phyloP scores from a whole-genome alignment of 2,888 invertebrate genomes.

The Brenthis hecate region DNA sequence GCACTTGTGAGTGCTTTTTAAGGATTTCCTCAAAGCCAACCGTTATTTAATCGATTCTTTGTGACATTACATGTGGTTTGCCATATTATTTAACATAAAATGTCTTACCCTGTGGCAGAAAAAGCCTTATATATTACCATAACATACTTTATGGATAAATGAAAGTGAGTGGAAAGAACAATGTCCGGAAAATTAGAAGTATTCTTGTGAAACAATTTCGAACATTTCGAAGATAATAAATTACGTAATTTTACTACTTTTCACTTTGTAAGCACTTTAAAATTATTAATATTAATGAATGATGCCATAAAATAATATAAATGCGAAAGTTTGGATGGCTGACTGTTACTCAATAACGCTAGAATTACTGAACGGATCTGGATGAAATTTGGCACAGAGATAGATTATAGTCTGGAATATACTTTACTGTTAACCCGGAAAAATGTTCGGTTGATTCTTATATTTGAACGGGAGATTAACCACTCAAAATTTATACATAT shows the following conservation, averaged over 20 bases:
- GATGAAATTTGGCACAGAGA: too few relatives aligned
- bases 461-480: too few relatives aligned
- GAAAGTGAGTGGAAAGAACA: constrained; percentile 28
- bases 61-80: background rate
- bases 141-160: constrained; percentile 28
- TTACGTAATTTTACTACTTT: constrained; percentile 19
- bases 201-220: constrained; percentile 26
- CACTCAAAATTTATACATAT: too few relatives aligned
- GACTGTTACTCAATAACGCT: too few relatives aligned
- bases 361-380: too few relatives aligned
- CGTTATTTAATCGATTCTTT: background rate
- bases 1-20: too few relatives aligned
- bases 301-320: too few relatives aligned
- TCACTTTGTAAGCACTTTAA: background rate
- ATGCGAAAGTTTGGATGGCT: too few relatives aligned
- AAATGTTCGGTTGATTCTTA: too few relatives aligned
- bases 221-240: constrained; percentile 28
- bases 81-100: constrained; percentile 18
- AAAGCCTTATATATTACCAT: constrained; percentile 23
- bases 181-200: constrained; percentile 23
- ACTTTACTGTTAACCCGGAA: too few relatives aligned
- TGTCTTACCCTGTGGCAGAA: background rate
- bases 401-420: too few relatives aligned
- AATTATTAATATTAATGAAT: background rate
- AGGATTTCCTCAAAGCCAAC: too few relatives aligned